Evolutionary conservation across 2,113 vertebrate genomes (phyloP).

Genomic region (Chrysemys picta): DNA sequence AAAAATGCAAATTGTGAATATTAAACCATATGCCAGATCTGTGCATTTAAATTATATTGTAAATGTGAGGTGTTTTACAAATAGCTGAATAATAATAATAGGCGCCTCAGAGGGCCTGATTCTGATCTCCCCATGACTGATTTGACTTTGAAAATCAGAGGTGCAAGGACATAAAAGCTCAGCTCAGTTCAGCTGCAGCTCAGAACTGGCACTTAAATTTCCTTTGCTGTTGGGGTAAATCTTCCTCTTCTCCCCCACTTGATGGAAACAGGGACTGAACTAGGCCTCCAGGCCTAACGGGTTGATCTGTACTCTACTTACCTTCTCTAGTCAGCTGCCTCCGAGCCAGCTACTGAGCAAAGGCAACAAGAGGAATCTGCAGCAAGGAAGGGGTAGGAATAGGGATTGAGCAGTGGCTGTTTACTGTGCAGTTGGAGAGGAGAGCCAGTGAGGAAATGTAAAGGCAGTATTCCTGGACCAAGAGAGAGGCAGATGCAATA

Average conservation of each 20-base stretch:
- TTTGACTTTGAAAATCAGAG: background rate
- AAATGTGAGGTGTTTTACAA: background rate
- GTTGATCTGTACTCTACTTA: background rate
- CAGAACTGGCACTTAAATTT: background rate
- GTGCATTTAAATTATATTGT: background rate
- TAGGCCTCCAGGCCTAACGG: fast-evolving
- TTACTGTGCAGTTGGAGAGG: fast-evolving
- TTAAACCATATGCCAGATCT: background rate
- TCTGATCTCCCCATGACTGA: background rate
- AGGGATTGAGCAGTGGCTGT: background rate
- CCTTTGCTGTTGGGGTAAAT: background rate
- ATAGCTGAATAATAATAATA: background rate
- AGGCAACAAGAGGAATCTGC: background rate
- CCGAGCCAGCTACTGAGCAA: background rate
- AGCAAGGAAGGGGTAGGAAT: background rate
- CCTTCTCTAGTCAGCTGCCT: background rate
- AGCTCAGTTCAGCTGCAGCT: background rate
- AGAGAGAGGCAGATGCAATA: background rate
- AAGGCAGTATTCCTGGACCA: background rate
- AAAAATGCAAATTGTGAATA: background rate
- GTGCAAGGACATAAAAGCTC: background rate
- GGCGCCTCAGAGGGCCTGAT: background rate
- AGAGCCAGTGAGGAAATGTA: background rate
- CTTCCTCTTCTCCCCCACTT: background rate
- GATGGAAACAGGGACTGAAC: fast-evolving